These are phyloP conservation scores for Nephrotoma guestfalica DNA, from an alignment of 2,888 invertebrate species.

Conservation along the genomic window DNA sequence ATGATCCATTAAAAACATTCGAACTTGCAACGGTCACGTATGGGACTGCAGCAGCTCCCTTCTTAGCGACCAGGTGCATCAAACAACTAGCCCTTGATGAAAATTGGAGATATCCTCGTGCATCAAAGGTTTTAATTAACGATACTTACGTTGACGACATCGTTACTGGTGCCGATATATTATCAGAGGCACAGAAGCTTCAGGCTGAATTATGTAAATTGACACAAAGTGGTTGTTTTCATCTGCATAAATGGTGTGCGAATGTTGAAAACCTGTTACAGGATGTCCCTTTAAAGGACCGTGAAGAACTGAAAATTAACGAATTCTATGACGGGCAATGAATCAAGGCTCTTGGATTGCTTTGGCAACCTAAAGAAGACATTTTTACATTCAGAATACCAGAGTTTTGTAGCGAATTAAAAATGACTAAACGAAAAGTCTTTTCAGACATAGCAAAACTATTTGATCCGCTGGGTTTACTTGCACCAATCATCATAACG, in stretches of 20 bases:
- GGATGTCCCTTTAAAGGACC: neutral
- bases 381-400: neutral
- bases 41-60: slow-evolving; percentile 9
- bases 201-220: neutral
- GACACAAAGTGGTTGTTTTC: neutral
- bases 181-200: neutral
- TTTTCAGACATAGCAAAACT: neutral
- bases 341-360: neutral
- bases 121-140: too few relatives aligned
- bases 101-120: too few relatives aligned
- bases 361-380: neutral
- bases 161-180: slow-evolving; percentile 9
- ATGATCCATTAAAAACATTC: slow-evolving; percentile 6
- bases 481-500: too few relatives aligned
- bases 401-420: neutral
- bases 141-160: slow-evolving; percentile 14
- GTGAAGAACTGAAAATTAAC: neutral
- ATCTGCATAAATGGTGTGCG: neutral
- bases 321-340: neutral
- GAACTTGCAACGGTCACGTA: slow-evolving; percentile 5
- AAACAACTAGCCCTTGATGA: slow-evolving; percentile 11
- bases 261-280: neutral
- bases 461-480: neutral
- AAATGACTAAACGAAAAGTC: neutral
- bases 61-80: slow-evolving; percentile 5